These are phyloP conservation scores for Heliconius cydno DNA, from an alignment of 2,888 invertebrate species.

Conservation along the genomic window DNA sequence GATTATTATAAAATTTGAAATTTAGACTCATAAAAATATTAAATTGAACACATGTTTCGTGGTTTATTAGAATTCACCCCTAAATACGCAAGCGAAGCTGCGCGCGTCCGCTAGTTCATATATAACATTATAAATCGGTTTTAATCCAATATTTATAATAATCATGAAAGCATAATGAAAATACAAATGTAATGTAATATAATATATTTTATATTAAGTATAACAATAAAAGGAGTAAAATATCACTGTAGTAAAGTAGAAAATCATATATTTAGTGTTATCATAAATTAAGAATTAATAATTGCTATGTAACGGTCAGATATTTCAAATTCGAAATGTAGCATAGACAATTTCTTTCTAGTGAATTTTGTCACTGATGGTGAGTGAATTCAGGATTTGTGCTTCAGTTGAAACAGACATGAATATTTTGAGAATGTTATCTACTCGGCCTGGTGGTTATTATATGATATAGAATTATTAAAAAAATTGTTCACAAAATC, in stretches of 20 bases:
- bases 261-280: neutral
- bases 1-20: too few species aligned
- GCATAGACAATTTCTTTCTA: constrained; percentile 69
- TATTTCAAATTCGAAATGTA: constrained; percentile 65
- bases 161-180: too few species aligned
- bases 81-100: too few species aligned
- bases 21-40: too few species aligned
- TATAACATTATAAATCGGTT: too few species aligned
- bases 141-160: too few species aligned
- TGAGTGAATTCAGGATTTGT: constrained; percentile 66
- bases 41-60: too few species aligned
- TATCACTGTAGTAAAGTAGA: neutral
- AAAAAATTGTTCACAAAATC: constrained; percentile 1
- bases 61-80: too few species aligned
- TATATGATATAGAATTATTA: constrained; percentile 27
- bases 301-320: constrained; percentile 55
- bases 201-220: too few species aligned
- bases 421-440: constrained; percentile 67
- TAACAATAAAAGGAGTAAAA: neutral
- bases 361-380: constrained; percentile 71
- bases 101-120: too few species aligned
- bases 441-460: constrained; percentile 34
- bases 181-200: too few species aligned
- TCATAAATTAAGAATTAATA: neutral
- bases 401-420: constrained; percentile 76